Evolutionary conservation across 2,113 vertebrate species (phyloP).

Genomic region (Charadrius vociferus): DNA sequence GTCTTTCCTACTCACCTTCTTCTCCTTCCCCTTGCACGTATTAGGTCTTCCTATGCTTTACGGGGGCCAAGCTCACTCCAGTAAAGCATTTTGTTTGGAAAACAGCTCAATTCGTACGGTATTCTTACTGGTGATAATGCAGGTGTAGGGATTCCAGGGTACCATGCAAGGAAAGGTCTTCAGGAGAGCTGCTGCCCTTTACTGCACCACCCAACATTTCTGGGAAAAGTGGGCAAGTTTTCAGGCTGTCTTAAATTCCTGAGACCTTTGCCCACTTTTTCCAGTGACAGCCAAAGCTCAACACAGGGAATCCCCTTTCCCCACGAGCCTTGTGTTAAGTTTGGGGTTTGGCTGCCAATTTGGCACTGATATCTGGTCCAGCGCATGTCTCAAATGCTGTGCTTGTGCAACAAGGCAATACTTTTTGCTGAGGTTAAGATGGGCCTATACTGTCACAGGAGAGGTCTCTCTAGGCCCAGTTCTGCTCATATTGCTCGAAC

Average conservation of each 20-base stretch:
- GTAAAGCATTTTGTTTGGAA: neutral
- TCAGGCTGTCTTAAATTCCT: neutral
- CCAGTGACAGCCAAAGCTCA: neutral
- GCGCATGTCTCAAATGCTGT: neutral
- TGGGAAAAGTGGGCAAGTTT: neutral
- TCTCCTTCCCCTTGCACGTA: neutral
- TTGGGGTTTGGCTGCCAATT: neutral
- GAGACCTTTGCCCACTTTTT: neutral
- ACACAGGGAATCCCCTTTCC: neutral
- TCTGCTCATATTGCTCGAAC: neutral
- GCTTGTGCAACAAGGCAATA: too few relatives aligned
- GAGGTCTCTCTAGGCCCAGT: neutral
- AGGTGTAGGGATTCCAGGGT: neutral
- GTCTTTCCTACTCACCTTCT: neutral
- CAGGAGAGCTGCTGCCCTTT: neutral
- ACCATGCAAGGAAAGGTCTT: accelerated
- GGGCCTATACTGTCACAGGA: neutral
- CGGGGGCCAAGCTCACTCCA: neutral
- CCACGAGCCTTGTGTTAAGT: neutral
- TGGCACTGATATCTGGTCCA: neutral
- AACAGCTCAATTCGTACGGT: neutral
- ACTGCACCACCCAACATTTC: accelerated
- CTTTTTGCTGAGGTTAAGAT: neutral
- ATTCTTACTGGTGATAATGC: neutral
- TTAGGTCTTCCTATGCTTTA: neutral